A percentile compares a stretch with the other conserved stretches of the same genome.
Conservation (phyloP, 1,140 invertebrate genomes). For the Drusus annulatus region DNA sequence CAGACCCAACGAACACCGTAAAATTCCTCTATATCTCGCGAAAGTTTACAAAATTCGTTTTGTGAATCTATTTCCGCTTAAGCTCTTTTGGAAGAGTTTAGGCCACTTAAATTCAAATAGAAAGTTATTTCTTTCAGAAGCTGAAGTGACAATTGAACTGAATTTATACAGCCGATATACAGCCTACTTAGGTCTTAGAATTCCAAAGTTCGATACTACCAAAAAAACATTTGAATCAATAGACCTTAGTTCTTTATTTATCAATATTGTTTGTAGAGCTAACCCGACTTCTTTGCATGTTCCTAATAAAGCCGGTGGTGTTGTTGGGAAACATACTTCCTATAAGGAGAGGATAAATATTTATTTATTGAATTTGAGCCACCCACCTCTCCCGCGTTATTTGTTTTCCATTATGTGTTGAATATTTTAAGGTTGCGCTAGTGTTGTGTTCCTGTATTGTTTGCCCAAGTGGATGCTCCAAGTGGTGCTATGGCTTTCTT, state of each 20-base stretch:
- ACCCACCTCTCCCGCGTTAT: not conserved
- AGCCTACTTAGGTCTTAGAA: not conserved
- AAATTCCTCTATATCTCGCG: no score
- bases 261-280: conserved; percentile 6
- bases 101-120: no score
- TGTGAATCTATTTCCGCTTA: no score
- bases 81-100: no score
- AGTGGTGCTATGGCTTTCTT: conserved; percentile 9
- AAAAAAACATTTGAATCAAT: conserved; percentile 36
- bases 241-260: conserved; percentile 15
- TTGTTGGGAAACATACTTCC: conserved; percentile 23
- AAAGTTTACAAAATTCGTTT: no score
- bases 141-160: no score
- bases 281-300: conserved; percentile 18
- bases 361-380: conserved; percentile 16
- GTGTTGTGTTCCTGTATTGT: conserved; percentile 3
- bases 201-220: conserved; percentile 4
- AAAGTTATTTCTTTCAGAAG: no score
- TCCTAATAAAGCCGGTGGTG: conserved; percentile 16
- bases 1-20: no score
- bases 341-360: conserved; percentile 24
- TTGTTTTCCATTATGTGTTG: conserved; percentile 30
- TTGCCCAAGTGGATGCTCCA: conserved; percentile 13
- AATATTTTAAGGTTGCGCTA: conserved; percentile 16
- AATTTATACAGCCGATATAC: not conserved